phyloP scores from a whole-genome alignment of 2,797 vertebrate genomes.

The Brachymystax lenok region DNA sequence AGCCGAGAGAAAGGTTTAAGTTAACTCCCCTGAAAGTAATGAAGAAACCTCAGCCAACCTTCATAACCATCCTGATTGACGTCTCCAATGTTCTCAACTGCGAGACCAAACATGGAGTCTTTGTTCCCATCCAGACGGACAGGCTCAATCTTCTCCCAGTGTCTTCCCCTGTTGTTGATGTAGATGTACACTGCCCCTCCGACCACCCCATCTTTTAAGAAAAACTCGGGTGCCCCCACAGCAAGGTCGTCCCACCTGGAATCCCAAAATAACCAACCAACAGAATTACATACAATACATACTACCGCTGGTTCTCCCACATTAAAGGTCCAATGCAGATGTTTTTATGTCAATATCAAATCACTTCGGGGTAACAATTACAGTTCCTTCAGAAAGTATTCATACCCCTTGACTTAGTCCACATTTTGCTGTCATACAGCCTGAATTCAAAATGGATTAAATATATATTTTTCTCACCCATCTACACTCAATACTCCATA shows the following conservation, averaged over 20 bases:
- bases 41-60: conserved; percentile 67
- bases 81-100: conserved; percentile 89
- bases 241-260: conserved; percentile 91
- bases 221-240: conserved; percentile 90
- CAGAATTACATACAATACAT: no score
- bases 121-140: conserved; percentile 79
- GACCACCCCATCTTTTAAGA: conserved; percentile 78
- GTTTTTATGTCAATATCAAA: no score
- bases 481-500: no score
- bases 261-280: background rate
- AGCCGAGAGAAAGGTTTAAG: background rate
- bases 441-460: no score
- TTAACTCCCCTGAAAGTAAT: background rate
- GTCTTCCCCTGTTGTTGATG: conserved; percentile 78
- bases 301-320: no score
- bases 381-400: no score
- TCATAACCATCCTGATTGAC: conserved; percentile 87
- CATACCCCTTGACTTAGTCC: no score
- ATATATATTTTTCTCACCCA: no score
- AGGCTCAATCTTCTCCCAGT: conserved; percentile 79
- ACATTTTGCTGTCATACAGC: no score
- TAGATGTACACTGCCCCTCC: conserved; percentile 91
- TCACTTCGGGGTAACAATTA: no score
- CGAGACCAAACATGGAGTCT: conserved; percentile 92
- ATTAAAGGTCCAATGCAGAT: no score